Evolutionary conservation across 2,113 vertebrate genomes (phyloP), one percentile per base, ranked within the genome.

Genomic region (Bufo bufo): DNA sequence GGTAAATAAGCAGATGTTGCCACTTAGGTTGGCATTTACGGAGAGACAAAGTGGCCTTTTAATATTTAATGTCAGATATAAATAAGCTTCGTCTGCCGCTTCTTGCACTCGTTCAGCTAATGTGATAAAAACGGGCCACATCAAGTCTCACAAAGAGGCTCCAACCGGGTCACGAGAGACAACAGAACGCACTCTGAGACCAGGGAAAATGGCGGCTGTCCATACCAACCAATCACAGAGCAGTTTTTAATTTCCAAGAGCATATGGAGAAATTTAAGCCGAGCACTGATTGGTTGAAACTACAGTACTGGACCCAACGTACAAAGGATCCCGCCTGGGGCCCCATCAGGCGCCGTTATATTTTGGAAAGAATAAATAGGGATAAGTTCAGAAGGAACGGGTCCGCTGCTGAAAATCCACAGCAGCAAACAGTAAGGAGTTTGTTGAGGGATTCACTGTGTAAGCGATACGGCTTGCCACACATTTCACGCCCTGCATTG

Each of bases 1-100:
- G 43, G 49, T 78, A 84, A 89, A 74, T 63, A 82, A 65, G 74
- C 58, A 86, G 12, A 79, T 33, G 58, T 77, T 33, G 14, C 49
- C 23, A 77, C 11, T 86, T 65, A 86, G 56, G 7, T n/a, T 79
- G 75, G 61, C 47, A 43, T 14, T 6, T 84, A 33, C 87, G 49
- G 45, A 87, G 59, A 61, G 0, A 17, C 49, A 85, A 72, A 84
- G 47, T 66, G 45, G 17, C 13, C 58, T 69, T 54, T 77, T 17
- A 79, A 86, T 86, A 79, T 66, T 86, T 65, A 79, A 79, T 65
- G 45, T 10, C 85, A 50, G 56, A 63, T 85, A 85, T 61, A 45
- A 49, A 61, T 58, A 85, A 58, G 59, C 33, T 23, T 74, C 13
- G 12, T 47, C 72, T 63, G 84, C 47, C 11, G 43, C 43, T 74